phyloP scores from a whole-genome alignment of 2,888 invertebrate genomes.

The Pristionchus mayeri region DNA sequence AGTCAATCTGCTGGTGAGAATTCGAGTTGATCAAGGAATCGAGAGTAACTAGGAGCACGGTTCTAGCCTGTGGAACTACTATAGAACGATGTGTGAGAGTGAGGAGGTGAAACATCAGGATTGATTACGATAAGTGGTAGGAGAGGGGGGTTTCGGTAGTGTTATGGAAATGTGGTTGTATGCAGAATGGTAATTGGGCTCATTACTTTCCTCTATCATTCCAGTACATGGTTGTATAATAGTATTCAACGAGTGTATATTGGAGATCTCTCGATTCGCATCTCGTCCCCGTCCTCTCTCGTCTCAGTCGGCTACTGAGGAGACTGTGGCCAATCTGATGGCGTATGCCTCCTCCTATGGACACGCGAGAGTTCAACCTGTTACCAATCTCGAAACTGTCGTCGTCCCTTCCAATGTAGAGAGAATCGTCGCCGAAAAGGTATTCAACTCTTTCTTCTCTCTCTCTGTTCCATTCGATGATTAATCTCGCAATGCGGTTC shows the following conservation, averaged over 20 bases:
- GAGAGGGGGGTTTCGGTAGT: neutral
- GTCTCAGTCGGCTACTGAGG: constrained; percentile 58
- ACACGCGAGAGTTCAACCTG: constrained; percentile 13
- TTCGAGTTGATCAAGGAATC: neutral
- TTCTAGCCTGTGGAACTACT: too few species aligned
- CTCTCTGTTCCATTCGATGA: neutral
- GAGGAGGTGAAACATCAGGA: too few species aligned
- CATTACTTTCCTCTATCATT: too few species aligned
- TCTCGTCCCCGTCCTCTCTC: constrained; percentile 60
- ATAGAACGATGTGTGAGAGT: too few species aligned
- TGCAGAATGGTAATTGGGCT: too few species aligned
- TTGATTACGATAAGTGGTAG: neutral
- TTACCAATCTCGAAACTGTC: constrained; percentile 2
- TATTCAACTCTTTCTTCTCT: too few species aligned
- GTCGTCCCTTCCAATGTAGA: constrained; percentile 5
- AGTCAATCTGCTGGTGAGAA: constrained; percentile 57
- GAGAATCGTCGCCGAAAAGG: constrained; percentile 48
- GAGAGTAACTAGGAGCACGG: too few species aligned
- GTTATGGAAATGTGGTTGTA: too few species aligned
- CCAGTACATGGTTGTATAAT: neutral
- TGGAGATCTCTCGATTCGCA: constrained; percentile 56
- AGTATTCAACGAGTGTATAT: neutral
- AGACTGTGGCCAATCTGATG: constrained; percentile 57
- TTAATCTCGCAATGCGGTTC: neutral
- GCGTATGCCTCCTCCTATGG: constrained; percentile 55